Base-by-base conservation (phyloP, 2,113 vertebrate genomes). In the Erpornis zantholeuca region DNA sequence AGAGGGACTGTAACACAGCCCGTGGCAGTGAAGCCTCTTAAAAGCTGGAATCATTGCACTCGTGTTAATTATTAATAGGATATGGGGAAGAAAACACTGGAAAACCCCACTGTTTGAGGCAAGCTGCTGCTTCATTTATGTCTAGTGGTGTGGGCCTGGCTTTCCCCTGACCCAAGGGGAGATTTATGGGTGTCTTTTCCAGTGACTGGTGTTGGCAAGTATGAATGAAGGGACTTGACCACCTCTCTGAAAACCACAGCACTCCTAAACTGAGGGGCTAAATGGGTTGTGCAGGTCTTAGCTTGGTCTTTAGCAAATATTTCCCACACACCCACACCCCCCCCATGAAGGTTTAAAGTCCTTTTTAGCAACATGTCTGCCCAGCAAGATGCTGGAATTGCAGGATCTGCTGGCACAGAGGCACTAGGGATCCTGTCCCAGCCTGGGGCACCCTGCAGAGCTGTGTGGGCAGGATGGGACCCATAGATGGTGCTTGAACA, bases 61-160 rank as follows among this genome's bases (percentile, higher is more conserved):
- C 14, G 76, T 42, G 87, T 97, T 98, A 97, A 97, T 98, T 98
- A 98, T 98, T 98, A 97, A 98, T 97, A 86, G 93, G 60, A 60
- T 25, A 21, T 68, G 94, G 95, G 93, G 96, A 93, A 97, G 86
- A 90, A 96, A 94, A 92, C 94, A 65, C 71, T 94, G 97, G 96
- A 91, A 97, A 97, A 36, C 90, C 97, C 97, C 96, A 86, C 95
- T 82, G 94, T 92, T 95, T 15, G 52, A 92, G 95, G 86, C 93
- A 81, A 87, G 65, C 91, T 93, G 88, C 50, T 31, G n/a, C 90
- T 78, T 97, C 95, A 92, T 86, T 82, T 81, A 8, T 0, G 1
- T 71, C 90, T 94, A 91, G 75, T 49, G 68, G 56, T 9, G 29
- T 65, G 29, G 28, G 49, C 54, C 68, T 73, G 36, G 63, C 66